Evolutionary conservation across 1,140 invertebrate species (phyloP), one percentile per base, ranked within the genome.

Genomic region (Bombus impatiens): DNA sequence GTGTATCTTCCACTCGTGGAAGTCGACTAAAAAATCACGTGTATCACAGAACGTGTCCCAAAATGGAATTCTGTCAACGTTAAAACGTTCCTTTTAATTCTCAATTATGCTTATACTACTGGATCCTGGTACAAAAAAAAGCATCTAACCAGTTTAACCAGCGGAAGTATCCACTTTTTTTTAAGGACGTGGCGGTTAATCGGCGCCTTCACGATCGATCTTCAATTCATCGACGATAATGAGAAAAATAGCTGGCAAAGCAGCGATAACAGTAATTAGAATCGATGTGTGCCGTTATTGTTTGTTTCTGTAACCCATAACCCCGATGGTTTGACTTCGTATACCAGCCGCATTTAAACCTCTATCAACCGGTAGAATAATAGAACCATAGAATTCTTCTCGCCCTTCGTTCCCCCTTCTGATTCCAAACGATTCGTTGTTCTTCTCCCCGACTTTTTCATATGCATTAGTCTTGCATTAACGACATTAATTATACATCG

Each of bases 241-340:
- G 79, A 87, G 82, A 89, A 88, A 86, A 89, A 87, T 84, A 53
- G 75, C 86, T 82, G 84, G 82, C 68, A 68, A 59, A 89, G 59
- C 82, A 75, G 75, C 83, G 89, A 90, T 90, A 90, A 79, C 81
- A 84, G 88, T 90, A 88, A 90, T 90, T 90, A 84, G 89, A 86
- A 87, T 85, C 89, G 82, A 87, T 85, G 89, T 74, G 90, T 76
- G 87, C 81, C 76, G 75, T 47, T 78, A 71, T 85, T 86, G 87
- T 91, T 90, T 91, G 89, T 84, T 88, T 91, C 87, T 91, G 28
- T 89, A 91, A 87, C 87, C 87, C 86, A 42, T 82, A 84, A 85
- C 82, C 84, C 82, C 87, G 77, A 32, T 79, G 68, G 57, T 59
- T 75, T 35, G 47, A 78, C 78, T 78, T 78, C 53, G 42, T 68